Percentiles rank a stretch among this genome's conserved stretches.
These are phyloP conservation scores for Halocynthia aurantium DNA, from an alignment of 23 tunicate genomes.

Conservation along the genomic window DNA sequence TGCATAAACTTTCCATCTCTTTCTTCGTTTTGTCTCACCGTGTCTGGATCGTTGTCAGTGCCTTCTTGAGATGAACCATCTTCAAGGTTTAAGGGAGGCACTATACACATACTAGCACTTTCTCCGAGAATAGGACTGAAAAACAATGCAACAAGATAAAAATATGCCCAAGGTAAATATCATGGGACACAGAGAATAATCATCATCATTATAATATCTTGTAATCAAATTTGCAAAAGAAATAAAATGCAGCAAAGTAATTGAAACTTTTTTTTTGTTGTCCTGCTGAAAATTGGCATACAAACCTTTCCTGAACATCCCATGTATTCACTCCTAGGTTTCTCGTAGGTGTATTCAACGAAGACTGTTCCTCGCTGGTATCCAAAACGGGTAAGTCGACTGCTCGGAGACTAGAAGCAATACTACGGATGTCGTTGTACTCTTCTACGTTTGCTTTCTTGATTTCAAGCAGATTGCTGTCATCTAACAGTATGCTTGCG, in stretches of 20 bases:
- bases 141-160: background rate
- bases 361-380: constrained; percentile 16
- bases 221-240: no score
- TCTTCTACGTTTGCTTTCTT: constrained; percentile 12
- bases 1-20: constrained; percentile 33
- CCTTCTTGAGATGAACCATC: background rate
- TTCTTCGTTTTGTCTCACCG: background rate
- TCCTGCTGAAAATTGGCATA: no score
- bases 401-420: constrained; percentile 3
- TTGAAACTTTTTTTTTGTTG: no score
- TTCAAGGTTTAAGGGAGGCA: background rate
- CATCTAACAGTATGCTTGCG: constrained; percentile 18
- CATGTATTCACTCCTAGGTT: background rate
- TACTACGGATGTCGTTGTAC: background rate
- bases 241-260: no score
- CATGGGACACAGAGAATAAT: no score
- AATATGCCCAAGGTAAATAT: no score
- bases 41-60: background rate
- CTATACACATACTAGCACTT: constrained; percentile 52
- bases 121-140: constrained; percentile 37
- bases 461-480: constrained; percentile 11
- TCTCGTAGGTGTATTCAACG: background rate
- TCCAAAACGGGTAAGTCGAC: constrained; percentile 17
- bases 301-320: constrained; percentile 7
- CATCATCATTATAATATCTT: no score